phyloP scores from a whole-genome alignment of 2,888 invertebrate species.

The Agonopterix subpropinquella region DNA sequence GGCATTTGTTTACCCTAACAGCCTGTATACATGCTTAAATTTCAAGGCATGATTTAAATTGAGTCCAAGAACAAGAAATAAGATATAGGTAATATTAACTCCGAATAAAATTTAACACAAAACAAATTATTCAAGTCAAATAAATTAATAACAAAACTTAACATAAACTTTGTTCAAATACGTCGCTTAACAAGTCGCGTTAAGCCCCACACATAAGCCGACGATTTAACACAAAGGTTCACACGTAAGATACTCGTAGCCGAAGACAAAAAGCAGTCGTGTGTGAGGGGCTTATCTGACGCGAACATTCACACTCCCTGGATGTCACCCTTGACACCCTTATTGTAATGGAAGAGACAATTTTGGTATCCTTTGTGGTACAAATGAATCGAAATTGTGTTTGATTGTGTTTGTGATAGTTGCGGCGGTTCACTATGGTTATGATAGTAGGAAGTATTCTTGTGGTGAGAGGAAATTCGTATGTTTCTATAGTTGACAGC shows the following conservation, averaged over 20 bases:
- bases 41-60: too few relatives aligned
- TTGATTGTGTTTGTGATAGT: background rate
- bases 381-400: conserved; percentile 6
- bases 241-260: conserved; percentile 42
- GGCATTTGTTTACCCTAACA: too few relatives aligned
- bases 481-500: background rate
- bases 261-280: conserved; percentile 59
- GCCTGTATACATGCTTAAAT: too few relatives aligned
- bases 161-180: conserved; percentile 7
- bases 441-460: background rate
- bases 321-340: conserved; percentile 16
- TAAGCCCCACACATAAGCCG: conserved; percentile 27
- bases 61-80: too few relatives aligned
- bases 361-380: conserved; percentile 11
- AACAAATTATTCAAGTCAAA: too few relatives aligned
- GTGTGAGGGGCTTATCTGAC: conserved; percentile 51
- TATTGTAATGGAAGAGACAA: conserved; percentile 22
- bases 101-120: too few relatives aligned
- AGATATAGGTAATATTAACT: too few relatives aligned
- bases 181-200: conserved; percentile 6
- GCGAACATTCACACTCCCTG: conserved; percentile 42
- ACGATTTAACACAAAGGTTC: conserved; percentile 44
- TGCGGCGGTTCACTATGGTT: background rate
- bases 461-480: background rate
- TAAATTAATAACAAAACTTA: too few relatives aligned